Conservation (phyloP, 2,797 vertebrate genomes). For the Gallinago stenura region DNA sequence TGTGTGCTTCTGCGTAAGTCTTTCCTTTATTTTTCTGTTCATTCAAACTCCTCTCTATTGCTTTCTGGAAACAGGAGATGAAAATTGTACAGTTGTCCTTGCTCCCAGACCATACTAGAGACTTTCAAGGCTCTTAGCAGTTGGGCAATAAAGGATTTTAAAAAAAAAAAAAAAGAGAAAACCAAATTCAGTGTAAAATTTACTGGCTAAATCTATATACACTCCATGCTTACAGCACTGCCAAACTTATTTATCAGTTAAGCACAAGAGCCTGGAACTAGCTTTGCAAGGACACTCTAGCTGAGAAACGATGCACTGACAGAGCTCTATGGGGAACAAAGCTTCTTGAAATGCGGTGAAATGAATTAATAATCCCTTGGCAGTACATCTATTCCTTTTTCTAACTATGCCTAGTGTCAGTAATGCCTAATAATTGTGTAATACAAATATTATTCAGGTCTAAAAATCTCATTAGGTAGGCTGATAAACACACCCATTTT, state of each 20-base stretch:
- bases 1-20: background rate
- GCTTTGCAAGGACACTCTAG: background rate
- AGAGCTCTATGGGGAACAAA: background rate
- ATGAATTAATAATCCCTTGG: background rate
- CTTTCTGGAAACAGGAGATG: background rate
- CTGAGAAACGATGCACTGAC: background rate
- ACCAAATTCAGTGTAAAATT: background rate
- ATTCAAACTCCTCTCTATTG: background rate
- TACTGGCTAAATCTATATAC: background rate
- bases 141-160: background rate
- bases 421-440: background rate
- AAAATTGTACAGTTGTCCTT: background rate
- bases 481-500: constrained; percentile 38
- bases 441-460: background rate
- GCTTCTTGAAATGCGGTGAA: background rate
- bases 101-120: background rate
- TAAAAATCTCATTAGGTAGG: constrained; percentile 35
- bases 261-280: background rate
- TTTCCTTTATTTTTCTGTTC: background rate
- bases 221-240: background rate
- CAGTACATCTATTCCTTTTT: background rate
- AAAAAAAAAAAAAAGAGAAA: background rate
- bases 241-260: background rate
- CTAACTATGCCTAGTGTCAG: background rate
- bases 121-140: background rate